Evolutionary conservation across 2,888 invertebrate genomes (phyloP).

Genomic region (Petrolisthes manimaculis): DNA sequence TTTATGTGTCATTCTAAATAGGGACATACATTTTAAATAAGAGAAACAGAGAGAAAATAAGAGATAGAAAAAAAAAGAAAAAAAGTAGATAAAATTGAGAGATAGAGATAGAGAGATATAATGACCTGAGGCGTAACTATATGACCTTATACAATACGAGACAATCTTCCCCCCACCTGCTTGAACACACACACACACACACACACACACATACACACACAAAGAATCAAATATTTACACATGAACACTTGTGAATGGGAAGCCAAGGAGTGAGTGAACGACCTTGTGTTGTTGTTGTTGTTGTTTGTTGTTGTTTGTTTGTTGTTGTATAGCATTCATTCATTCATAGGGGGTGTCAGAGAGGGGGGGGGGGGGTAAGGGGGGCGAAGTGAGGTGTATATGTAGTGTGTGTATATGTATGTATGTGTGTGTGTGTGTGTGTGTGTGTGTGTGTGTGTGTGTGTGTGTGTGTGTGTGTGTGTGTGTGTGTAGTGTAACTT

Average conservation of each 20-base stretch:
- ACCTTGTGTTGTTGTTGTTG: neutral
- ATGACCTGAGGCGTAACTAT: too few species aligned
- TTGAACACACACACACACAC: neutral
- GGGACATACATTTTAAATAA: too few species aligned
- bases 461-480: slow-evolving; percentile 27
- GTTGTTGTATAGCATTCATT: neutral
- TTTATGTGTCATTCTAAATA: too few species aligned
- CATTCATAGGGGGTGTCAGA: too few species aligned
- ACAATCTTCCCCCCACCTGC: neutral
- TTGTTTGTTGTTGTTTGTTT: too few species aligned
- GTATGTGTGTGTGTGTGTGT: neutral
- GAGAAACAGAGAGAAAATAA: too few species aligned
- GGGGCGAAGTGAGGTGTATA: neutral
- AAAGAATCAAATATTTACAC: neutral
- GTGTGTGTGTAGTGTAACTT: neutral
- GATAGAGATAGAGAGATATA: too few species aligned
- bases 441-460: slow-evolving; percentile 13
- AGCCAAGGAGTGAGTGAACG: neutral
- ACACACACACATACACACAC: neutral
- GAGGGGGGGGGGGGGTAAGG: neutral
- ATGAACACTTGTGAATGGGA: neutral
- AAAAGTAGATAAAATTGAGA: too few species aligned
- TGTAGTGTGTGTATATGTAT: neutral
- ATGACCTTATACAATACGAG: neutral
- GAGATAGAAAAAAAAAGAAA: too few species aligned